Conservation (phyloP, 2,113 vertebrate genomes). For the Ammodytes dubius region DNA sequence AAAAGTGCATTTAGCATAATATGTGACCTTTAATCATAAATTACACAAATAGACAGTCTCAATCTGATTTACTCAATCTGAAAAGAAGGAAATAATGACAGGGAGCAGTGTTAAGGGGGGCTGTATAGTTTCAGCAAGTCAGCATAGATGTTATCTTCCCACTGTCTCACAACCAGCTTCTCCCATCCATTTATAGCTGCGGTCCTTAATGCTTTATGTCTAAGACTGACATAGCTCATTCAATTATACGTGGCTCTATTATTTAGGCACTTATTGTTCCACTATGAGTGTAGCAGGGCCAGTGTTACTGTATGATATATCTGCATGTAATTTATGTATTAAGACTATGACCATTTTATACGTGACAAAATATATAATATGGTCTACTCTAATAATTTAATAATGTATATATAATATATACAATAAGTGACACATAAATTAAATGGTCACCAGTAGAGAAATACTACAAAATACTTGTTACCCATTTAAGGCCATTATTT, state of each 20-base stretch:
- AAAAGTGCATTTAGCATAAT: too few species aligned
- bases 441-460: background rate
- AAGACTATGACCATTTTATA: background rate
- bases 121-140: slow-evolving; percentile 61
- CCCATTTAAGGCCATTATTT: background rate
- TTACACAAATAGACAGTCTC: slow-evolving; percentile 23
- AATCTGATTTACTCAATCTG: slow-evolving; percentile 18
- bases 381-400: too few species aligned
- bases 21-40: slow-evolving; percentile 6
- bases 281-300: slow-evolving; percentile 12
- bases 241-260: slow-evolving; percentile 62
- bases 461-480: background rate
- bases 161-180: slow-evolving; percentile 61
- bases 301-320: background rate
- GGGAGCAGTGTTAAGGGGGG: slow-evolving; percentile 26
- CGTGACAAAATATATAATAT: background rate
- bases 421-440: background rate
- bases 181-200: slow-evolving; percentile 60
- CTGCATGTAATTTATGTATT: slow-evolving; percentile 10
- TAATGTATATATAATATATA: too few species aligned
- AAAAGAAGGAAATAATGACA: slow-evolving; percentile 41
- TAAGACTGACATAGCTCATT: slow-evolving; percentile 56
- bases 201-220: slow-evolving; percentile 60
- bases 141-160: slow-evolving; percentile 76
- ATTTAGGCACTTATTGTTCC: slow-evolving; percentile 54